Percentiles rank a stretch among this genome's conserved stretches.
Conservation (phyloP, 2,797 vertebrate genomes). For the Micromesistius poutassou region DNA sequence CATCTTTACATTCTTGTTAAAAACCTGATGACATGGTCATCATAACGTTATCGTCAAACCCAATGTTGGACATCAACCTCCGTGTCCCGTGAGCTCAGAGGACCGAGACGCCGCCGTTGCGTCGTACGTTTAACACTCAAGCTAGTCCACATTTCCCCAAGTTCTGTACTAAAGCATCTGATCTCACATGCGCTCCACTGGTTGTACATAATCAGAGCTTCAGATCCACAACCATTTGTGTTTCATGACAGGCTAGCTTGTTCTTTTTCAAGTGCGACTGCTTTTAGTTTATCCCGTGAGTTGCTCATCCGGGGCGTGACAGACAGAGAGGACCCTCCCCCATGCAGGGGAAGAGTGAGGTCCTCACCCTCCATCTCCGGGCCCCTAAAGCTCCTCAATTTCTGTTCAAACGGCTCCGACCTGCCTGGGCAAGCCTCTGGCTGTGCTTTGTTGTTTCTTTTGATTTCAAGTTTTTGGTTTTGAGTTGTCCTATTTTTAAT, state of each 20-base stretch:
- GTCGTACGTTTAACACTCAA: neutral
- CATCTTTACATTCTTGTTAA: conserved; percentile 17
- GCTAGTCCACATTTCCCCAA: neutral
- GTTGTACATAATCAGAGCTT: neutral
- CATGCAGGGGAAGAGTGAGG: neutral
- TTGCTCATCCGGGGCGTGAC: neutral
- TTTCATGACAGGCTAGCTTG: neutral
- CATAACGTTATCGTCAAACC: conserved; percentile 18
- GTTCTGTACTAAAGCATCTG: neutral
- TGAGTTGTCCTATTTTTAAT: conserved; percentile 49
- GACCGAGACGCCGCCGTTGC: no score
- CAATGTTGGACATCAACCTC: conserved; percentile 5
- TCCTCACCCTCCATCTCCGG: neutral
- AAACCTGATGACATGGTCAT: neutral
- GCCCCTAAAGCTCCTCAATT: neutral
- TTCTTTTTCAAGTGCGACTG: neutral
- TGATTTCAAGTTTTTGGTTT: conserved; percentile 35
- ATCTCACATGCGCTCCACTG: neutral
- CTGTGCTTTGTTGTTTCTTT: conserved; percentile 35
- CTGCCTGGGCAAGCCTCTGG: neutral
- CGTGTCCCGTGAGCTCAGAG: conserved; percentile 12
- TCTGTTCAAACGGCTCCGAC: neutral
- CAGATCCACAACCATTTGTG: neutral
- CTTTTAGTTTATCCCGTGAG: neutral
- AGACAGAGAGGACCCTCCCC: neutral